Evolutionary conservation across 2,797 vertebrate species (phyloP).

Genomic region (Tokudaia muenninki): DNA sequence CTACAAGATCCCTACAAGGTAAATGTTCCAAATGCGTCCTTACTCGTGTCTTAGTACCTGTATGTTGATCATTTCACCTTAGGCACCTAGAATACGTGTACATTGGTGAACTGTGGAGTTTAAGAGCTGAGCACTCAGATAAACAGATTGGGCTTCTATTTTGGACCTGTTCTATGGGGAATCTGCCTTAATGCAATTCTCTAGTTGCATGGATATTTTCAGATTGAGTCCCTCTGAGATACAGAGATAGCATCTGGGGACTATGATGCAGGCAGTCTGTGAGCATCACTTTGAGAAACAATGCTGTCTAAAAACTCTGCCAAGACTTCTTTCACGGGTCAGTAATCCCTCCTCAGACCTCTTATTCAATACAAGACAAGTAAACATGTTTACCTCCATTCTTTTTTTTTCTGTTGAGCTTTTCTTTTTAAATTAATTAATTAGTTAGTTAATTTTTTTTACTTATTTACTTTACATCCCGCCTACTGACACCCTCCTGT

Average conservation of each 20-base stretch:
- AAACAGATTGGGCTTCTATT: not conserved
- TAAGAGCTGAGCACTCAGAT: not conserved
- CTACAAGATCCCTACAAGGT: rapidly evolving
- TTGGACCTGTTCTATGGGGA: not conserved
- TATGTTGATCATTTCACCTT: rapidly evolving
- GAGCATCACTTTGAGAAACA: not conserved
- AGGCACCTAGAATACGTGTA: not conserved
- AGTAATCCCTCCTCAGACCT: rapidly evolving
- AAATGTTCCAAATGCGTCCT: not conserved
- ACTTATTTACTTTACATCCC: not conserved
- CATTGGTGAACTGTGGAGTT: not conserved
- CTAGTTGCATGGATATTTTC: not conserved
- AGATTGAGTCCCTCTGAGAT: not conserved
- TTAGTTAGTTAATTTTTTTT: not conserved
- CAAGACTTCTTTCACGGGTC: not conserved
- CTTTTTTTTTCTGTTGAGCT: not conserved
- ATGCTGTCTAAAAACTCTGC: not conserved
- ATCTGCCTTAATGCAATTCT: not conserved
- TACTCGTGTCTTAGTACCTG: not conserved
- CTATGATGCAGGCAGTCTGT: rapidly evolving
- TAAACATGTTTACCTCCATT: not conserved
- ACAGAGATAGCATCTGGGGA: not conserved
- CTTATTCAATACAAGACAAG: no score
- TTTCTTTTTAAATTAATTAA: not conserved
- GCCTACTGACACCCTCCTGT: not conserved